Base-by-base conservation (phyloP, 2,113 vertebrate genomes). In the Sardina pilchardus region DNA sequence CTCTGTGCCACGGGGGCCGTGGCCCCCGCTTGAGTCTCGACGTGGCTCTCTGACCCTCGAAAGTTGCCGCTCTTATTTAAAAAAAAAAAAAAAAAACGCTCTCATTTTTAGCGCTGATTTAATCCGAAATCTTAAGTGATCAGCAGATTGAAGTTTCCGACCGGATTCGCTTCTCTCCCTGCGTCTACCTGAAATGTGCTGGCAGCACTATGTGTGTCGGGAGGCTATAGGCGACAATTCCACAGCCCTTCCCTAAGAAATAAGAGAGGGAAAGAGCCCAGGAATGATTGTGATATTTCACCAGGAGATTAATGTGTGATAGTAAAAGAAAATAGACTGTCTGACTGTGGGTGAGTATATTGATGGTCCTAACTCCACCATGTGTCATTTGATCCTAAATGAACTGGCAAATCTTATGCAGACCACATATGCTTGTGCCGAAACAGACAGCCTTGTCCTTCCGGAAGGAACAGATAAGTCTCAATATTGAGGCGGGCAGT, bases 191-290 rank as follows among this genome's bases (percentile, higher is more conserved):
- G 10, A 78, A 24, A 17, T 78, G 34, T 16, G 14, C 30, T 63
- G 83, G 86, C 88, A 86, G 86, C 83, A n/a, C 78, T 85, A 21
- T 21, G 6, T 17, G 12, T 16, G 3, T 14, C 75, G 80, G 82
- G 81, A 87, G 81, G 84, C 59, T 17, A 50, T 50, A n/a, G 53
- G 10, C 34, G 26, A 30, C 34, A 84, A 44, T 45, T 43, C 34
- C 85, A 84, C 67, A 71, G 75, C 84, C 85, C 84, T 85, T 85
- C 67, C 63, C 85, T 83, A 87, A 83, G 82, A 84, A 89, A n/a
- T n/a, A n/a, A 86, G 84, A 87, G 85, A 88, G 82, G 75, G 88
- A 89, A 89, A 78, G 84, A 88, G 86, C 89, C 81, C 71, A 36
- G 34, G 14, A 78, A 36, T 19, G 2, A 78, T 39, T 12, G 3